phyloP scores from a whole-genome alignment of 2,113 vertebrate species.

The Monopterus albus region DNA sequence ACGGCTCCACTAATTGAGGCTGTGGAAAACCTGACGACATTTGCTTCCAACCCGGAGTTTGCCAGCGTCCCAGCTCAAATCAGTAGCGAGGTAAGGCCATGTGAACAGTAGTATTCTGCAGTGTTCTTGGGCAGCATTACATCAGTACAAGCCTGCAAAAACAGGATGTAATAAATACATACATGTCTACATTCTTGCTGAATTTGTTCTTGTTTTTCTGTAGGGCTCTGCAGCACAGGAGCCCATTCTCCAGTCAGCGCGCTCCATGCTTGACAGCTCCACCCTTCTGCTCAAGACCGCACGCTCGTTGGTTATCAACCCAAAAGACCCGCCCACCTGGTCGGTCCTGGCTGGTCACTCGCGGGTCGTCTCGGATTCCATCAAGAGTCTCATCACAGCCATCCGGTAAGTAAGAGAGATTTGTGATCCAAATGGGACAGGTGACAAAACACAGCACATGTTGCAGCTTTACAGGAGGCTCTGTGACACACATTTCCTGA shows the following conservation, averaged over 20 bases:
- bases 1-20: slow-evolving; percentile 94
- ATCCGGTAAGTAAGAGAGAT: slow-evolving; percentile 87
- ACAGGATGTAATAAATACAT: background rate
- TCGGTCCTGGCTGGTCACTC: slow-evolving; percentile 95
- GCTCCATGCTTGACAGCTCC: slow-evolving; percentile 96
- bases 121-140: background rate
- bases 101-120: background rate
- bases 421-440: no score
- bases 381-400: slow-evolving; percentile 97
- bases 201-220: slow-evolving; percentile 8
- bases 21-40: slow-evolving; percentile 94
- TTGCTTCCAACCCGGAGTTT: slow-evolving; percentile 98
- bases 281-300: slow-evolving; percentile 92
- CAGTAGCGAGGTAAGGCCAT: slow-evolving; percentile 88
- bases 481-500: no score
- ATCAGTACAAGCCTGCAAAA: background rate
- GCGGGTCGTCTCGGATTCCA: slow-evolving; percentile 96
- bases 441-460: no score
- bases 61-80: slow-evolving; percentile 96
- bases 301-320: slow-evolving; percentile 94
- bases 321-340: slow-evolving; percentile 97
- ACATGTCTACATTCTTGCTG: background rate
- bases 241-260: slow-evolving; percentile 91
- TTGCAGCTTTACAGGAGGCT: no score
- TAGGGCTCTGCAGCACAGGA: slow-evolving; percentile 94